Conservation (phyloP, 2,888 invertebrate species). For the Toxonevra muliebris region DNA sequence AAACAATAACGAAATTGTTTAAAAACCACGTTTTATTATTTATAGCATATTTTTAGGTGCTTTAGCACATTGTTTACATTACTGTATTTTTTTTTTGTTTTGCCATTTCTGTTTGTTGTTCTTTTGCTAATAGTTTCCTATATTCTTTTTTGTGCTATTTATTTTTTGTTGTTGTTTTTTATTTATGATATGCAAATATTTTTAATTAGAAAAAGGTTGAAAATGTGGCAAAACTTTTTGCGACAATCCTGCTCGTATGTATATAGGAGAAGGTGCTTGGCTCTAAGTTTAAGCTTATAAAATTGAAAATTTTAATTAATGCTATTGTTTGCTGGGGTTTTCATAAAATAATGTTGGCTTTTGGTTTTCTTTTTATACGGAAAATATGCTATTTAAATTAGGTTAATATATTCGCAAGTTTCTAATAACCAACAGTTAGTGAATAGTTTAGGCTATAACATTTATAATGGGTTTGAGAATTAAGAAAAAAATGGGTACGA, state of each 20-base stretch:
- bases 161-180: constrained; percentile 3
- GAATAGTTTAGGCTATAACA: too few relatives aligned
- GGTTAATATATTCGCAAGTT: too few relatives aligned
- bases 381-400: too few relatives aligned
- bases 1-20: not conserved
- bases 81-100: constrained; percentile 1
- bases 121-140: not conserved
- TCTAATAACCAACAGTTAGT: too few relatives aligned
- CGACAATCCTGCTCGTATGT: constrained; percentile 3
- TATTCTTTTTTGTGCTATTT: not conserved
- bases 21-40: constrained; percentile 9
- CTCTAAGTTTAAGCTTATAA: not conserved
- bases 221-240: not conserved
- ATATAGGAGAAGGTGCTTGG: not conserved
- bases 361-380: not conserved
- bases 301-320: constrained; percentile 29
- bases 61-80: not conserved
- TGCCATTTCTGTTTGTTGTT: too few relatives aligned
- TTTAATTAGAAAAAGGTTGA: constrained; percentile 27
- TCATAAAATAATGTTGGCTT: not conserved
- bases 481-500: too few relatives aligned
- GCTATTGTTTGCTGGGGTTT: constrained; percentile 20
- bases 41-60: constrained; percentile 30
- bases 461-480: too few relatives aligned
- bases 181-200: not conserved